These are phyloP conservation scores for Sphyrna mokarran DNA, from an alignment of 2,113 vertebrate species.

Conservation along the genomic window DNA sequence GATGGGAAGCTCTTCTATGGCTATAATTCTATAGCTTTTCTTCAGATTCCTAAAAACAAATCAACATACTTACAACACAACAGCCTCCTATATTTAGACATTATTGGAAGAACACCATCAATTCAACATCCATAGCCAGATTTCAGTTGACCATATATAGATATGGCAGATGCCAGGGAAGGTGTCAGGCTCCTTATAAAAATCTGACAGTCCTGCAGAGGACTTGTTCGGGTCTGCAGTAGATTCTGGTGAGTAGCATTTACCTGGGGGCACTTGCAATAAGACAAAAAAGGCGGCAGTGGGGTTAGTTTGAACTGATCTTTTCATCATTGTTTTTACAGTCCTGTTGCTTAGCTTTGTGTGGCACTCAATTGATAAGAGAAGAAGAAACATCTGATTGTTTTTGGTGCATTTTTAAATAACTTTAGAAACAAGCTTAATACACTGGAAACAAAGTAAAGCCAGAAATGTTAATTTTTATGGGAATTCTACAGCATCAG, in stretches of 20 bases:
- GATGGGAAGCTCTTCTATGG: not conserved
- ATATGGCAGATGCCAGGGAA: not conserved
- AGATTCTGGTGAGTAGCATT: not conserved
- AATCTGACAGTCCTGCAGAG: not conserved
- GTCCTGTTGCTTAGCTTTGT: not conserved
- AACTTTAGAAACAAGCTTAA: not conserved
- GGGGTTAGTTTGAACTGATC: not conserved
- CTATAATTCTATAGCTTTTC: not conserved
- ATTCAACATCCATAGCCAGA: not conserved
- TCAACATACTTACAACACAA: not conserved
- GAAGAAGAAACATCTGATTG: not conserved
- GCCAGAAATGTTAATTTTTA: not conserved
- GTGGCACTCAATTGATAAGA: not conserved
- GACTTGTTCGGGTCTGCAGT: not conserved
- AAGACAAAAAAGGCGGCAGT: not conserved
- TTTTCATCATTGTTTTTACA: not conserved
- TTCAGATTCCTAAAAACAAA: not conserved
- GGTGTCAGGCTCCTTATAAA: not conserved
- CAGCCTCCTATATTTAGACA: not conserved
- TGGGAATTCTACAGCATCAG: not conserved
- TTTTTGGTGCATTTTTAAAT: not conserved
- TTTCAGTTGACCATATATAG: not conserved
- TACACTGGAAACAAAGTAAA: not conserved
- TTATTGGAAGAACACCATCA: not conserved
- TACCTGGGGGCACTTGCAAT: not conserved